Evolutionary conservation across 1,140 invertebrate genomes (phyloP), one percentile per base, ranked within the genome.

Genomic region (Lepidotrigona ventralis): DNA sequence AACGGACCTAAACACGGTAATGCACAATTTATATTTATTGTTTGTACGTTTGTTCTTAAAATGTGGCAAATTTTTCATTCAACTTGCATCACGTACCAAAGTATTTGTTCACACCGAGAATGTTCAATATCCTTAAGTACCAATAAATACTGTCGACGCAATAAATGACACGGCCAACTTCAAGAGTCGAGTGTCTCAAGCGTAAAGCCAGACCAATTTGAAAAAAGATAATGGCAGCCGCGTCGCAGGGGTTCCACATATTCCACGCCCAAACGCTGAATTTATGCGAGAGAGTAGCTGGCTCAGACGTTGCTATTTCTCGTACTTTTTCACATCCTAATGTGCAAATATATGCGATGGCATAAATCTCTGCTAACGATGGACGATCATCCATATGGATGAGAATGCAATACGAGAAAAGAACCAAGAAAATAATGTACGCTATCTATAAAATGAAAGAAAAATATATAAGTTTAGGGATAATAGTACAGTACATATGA

Each of bases 61-160:
- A 33, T 21, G 14, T 70, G 23, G 4, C 6, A n/a, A 33, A 51
- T 5, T 70, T 72, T 39, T 56, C 69, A 11, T 69, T 72, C 79
- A 56, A 81, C n/a, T 21, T 21, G 33, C 1, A 26, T 79, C 54
- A 85, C 93, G 94, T 95, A 97, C 97, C 99, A 91, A 99, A 96
- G 94, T 99, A 99, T 94, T 99, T 99, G 94, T 99, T 99, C 73
- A 99, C 98, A 39, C 98, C 98, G 83, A 99, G 95, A 91, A 99
- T 98, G 92, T 99, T 99, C n/a, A 99, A 95, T 92, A 99, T 98
- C 83, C 98, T 95, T 79, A 99, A 96, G 93, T 99, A 99, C 98
- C 98, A 99, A 92, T 99, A 99, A 88, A 99, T 98, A 86, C 98
- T 98, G 92, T 98, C 97, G 66, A 99, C 96, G 91, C 97, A 98